Conservation (phyloP, 2,888 invertebrate genomes). For the Drosophila atripex region DNA sequence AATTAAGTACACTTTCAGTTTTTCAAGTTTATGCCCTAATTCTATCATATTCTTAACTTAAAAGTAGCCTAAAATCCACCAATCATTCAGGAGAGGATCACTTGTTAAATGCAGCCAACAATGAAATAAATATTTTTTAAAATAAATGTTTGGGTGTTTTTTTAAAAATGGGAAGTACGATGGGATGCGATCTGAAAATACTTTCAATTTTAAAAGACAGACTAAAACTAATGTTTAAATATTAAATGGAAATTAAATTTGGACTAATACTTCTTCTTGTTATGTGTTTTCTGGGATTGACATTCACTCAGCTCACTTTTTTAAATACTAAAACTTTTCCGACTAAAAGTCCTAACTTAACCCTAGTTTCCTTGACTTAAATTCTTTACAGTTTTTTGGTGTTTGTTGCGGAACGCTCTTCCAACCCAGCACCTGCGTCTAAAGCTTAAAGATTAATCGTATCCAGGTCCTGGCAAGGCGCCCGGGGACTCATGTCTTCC, state of each 20-base stretch:
- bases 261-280: slow-evolving; percentile 23
- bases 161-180: background rate
- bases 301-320: slow-evolving; percentile 6
- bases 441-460: slow-evolving; percentile 87
- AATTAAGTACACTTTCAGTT: slow-evolving; percentile 70
- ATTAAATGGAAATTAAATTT: background rate
- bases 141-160: slow-evolving; percentile 16
- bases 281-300: background rate
- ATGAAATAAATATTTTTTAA: slow-evolving; percentile 25
- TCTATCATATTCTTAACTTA: slow-evolving; percentile 11
- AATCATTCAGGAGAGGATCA: slow-evolving; percentile 20
- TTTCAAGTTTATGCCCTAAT: slow-evolving; percentile 30
- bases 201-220: slow-evolving; percentile 2
- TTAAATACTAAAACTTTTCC: background rate
- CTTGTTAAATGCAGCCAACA: slow-evolving; percentile 37
- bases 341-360: slow-evolving; percentile 13
- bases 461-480: slow-evolving; percentile 90
- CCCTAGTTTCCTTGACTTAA: slow-evolving; percentile 32
- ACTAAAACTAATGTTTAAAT: background rate
- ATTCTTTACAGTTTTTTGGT: slow-evolving; percentile 48
- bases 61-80: slow-evolving; percentile 18
- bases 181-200: background rate
- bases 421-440: slow-evolving; percentile 8
- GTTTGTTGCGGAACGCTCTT: slow-evolving; percentile 18
- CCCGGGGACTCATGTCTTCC: slow-evolving; percentile 85